Evolutionary conservation across 2,797 vertebrate genomes (phyloP).

Genomic region (Notamacropus eugenii): DNA sequence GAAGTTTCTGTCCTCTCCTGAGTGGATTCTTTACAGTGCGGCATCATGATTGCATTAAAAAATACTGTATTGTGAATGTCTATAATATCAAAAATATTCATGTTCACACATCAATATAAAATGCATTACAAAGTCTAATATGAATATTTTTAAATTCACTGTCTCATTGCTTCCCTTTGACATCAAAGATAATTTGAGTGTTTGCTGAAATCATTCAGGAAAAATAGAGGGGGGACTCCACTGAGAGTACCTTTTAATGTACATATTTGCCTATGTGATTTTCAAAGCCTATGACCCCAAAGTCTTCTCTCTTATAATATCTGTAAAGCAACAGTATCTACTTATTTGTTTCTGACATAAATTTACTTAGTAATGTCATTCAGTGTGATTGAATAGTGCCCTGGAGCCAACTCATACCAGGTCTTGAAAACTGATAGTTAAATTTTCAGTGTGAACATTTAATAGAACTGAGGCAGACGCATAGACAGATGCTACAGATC

Average conservation of each 20-base stretch:
- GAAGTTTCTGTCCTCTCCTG: background rate
- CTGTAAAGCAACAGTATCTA: background rate
- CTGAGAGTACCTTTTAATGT: background rate
- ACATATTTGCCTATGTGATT: background rate
- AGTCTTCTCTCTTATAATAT: slow-evolving; percentile 16
- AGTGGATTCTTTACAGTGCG: background rate
- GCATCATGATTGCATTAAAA: background rate
- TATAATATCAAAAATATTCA: background rate
- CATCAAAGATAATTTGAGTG: background rate
- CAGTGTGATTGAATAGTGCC: background rate
- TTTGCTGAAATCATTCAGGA: no score
- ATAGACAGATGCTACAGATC: background rate
- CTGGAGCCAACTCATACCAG: background rate
- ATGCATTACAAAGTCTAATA: background rate
- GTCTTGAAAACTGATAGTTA: background rate
- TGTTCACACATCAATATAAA: slow-evolving; percentile 31
- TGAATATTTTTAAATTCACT: background rate
- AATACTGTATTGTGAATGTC: background rate
- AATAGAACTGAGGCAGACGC: background rate
- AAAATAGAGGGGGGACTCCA: background rate
- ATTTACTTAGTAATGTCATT: background rate
- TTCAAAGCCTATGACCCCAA: background rate
- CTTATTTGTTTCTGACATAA: background rate
- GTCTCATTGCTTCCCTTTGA: background rate
- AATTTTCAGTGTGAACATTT: background rate